Conservation (phyloP, 2,888 invertebrate species). For the Chaetoderma sp. region DNA sequence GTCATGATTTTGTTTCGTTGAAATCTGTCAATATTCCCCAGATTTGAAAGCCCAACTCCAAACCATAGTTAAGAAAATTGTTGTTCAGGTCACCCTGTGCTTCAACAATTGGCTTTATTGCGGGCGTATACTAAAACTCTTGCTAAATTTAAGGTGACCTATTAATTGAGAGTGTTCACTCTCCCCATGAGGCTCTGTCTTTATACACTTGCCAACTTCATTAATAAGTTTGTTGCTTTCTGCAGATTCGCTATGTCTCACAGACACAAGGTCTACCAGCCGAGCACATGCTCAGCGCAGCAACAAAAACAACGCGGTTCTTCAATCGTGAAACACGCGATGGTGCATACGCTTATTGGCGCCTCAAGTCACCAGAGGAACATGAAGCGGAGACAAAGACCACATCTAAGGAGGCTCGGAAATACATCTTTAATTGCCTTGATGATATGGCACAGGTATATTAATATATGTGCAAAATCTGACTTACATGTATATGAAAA, state of each 20-base stretch:
- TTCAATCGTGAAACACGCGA: slow-evolving; percentile 90
- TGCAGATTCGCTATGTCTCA: slow-evolving; percentile 93
- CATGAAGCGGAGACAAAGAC: slow-evolving; percentile 97
- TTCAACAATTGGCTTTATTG: too few species aligned
- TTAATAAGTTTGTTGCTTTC: not conserved
- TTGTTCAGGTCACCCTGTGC: too few species aligned
- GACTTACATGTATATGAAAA: not conserved
- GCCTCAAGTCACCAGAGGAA: slow-evolving; percentile 90
- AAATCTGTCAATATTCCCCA: too few species aligned
- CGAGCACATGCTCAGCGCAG: slow-evolving; percentile 96
- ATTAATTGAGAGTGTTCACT: too few species aligned
- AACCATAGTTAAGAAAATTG: too few species aligned
- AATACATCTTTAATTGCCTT: slow-evolving; percentile 99
- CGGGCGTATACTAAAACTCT: too few species aligned
- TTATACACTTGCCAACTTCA: too few species aligned
- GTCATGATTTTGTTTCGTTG: too few species aligned
- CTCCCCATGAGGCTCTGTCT: too few species aligned
- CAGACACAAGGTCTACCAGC: slow-evolving; percentile 98
- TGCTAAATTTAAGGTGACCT: too few species aligned
- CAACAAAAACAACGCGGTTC: slow-evolving; percentile 98
- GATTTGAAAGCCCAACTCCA: too few species aligned
- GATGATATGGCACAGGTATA: slow-evolving; percentile 84
- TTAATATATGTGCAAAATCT: too few species aligned
- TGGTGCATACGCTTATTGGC: slow-evolving; percentile 75
- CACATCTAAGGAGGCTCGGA: slow-evolving; percentile 98